Conservation (phyloP, 2,797 vertebrate species). For the Taeniopygia guttata region DNA sequence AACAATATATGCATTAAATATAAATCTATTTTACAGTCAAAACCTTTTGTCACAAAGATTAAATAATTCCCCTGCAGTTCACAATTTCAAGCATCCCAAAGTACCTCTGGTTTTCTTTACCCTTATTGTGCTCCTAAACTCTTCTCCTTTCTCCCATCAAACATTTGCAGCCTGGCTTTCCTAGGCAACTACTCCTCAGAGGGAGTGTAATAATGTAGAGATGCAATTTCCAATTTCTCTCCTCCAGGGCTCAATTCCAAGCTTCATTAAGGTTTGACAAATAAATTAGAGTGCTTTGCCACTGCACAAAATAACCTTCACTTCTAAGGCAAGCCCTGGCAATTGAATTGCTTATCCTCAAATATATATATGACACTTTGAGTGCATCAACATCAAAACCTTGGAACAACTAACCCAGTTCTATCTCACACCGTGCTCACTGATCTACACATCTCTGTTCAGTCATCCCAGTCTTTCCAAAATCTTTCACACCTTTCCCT, state of each 20-base stretch:
- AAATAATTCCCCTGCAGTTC: not conserved
- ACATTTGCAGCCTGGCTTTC: not conserved
- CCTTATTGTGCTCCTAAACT: not conserved
- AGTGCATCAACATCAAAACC: not conserved
- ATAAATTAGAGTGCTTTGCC: not conserved
- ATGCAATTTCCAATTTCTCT: not conserved
- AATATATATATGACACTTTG: not conserved
- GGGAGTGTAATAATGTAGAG: not conserved
- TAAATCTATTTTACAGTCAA: not conserved
- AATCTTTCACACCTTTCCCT: not conserved
- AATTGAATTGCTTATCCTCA: not conserved
- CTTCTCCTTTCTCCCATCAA: not conserved
- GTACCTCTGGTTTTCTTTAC: not conserved
- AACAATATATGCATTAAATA: not conserved
- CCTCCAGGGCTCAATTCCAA: not conserved
- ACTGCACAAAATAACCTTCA: not conserved
- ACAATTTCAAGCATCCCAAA: not conserved
- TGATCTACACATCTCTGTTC: not conserved
- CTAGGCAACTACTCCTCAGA: not conserved
- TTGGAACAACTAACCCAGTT: fast-evolving
- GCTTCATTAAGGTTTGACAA: not conserved
- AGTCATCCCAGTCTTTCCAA: not conserved
- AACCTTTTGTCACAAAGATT: not conserved
- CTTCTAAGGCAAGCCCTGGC: not conserved
- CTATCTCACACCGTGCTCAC: not conserved